Base-by-base conservation (phyloP, 92 coral and sea anemone genomes). In the Epizoanthus ramosus region DNA sequence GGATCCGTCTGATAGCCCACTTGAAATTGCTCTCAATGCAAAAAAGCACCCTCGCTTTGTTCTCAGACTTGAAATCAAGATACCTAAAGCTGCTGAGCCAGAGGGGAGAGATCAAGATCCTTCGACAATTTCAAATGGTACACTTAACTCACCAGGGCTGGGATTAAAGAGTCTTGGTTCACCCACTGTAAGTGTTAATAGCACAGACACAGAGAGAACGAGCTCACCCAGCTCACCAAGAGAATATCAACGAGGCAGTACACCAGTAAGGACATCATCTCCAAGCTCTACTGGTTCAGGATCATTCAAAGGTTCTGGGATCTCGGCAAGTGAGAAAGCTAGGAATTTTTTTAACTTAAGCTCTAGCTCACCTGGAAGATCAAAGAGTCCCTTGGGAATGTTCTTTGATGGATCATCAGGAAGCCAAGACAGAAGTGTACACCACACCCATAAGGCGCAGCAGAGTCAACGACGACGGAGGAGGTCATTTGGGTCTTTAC, bases 1-100 rank as follows among this genome's bases (percentile, higher is more conserved):
- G 54, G 99, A 94, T 59, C 96, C 94, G 9, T 92, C 98, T n/a
- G 99, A 97, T 45, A 87, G 90, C 80, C 99, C 99, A 12, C 86
- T 97, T 58, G 99, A 86, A 58, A 90, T 94, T 71, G 99, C 99
- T 1, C 88, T 97, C 18, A 97, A 92, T 79, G 98, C 99, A 63
- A 97, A 93, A 63, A 91, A 92, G 80, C 91, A 76, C 45, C 91
- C 92, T n/a, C 89, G 99, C 54, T 94, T 94, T 75, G 94, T 97
- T 17, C 70, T 97, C 21, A 95, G 99, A 18, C 87, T 97, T 65
- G 97, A 92, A 66, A 73, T 85, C 39, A 91, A 84, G 47, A 89
- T 69, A 41, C 43, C 85, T 9, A 61, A 16, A 57, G 10, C 80
- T 57, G 15, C 80, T 17, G 53, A 75, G 56, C 41, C 68, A 19